Evolutionary conservation across 1,140 invertebrate genomes (phyloP), one percentile per base, ranked within the genome.

Genomic region (Drosophila melanica): DNA sequence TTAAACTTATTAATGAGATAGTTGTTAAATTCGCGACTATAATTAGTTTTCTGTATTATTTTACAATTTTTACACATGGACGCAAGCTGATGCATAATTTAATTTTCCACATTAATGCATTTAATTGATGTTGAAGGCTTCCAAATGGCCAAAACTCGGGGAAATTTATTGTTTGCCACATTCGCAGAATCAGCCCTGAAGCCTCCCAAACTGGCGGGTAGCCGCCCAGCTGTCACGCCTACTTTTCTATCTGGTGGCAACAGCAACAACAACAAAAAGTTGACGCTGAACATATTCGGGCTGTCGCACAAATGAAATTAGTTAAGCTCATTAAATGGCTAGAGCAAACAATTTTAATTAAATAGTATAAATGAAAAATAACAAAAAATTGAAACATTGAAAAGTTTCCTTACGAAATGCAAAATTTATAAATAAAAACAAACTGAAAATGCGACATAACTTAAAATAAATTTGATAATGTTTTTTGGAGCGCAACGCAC

Each of bases 301-400:
- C 50, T 68, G 63, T 80, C 77, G 63, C 51, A 65, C 54, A 47
- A 74, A 67, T 53, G 47, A 87, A 72, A 81, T 76, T 81, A 87
- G 75, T 81, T 81, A 64, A 79, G 75, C 78, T 75, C 77, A 86
- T 86, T 81, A 75, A 72, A 70, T 54, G n/a, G 37, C 4, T 16
- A 59, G 66, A 69, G 75, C 50, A 73, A 78, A 81, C 50, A 60
- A 72, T 73, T 81, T 85, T 72, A 75, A 80, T 81, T 81, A 81
- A 86, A 81, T 66, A 37, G 23, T 16, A 35, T 27, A n/a, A 23
- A 53, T 50, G 41, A 18, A 7, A 74, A 23, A 18, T 45, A 35
- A 30, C 27, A 48, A 62, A 55, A 12, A 55, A 12, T 4, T 14
- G 20, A 14, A 55, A 50, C 50, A 35, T 37, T 47, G 8, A 30